Percentiles rank a stretch among this genome's conserved stretches.
phyloP scores from a whole-genome alignment of 2,888 invertebrate genomes.

The Bursaphelenchus okinawaensis region DNA sequence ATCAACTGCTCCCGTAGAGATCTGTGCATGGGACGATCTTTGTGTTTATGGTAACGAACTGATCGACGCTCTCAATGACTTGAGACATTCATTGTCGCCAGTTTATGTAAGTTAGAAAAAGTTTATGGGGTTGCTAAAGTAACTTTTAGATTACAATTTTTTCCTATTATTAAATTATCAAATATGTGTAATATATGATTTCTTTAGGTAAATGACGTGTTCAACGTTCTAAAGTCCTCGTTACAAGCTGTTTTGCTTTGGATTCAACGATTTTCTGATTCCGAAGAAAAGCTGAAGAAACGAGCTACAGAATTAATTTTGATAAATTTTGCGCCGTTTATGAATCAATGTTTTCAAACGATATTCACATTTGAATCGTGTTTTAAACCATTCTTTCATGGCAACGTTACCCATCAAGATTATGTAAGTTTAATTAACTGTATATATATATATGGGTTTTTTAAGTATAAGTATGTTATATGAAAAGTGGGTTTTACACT shows the following conservation, averaged over 20 bases:
- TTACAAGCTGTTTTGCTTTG: slow-evolving; percentile 26
- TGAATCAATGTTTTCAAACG: slow-evolving; percentile 25
- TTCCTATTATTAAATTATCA: background rate
- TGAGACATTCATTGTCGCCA: slow-evolving; percentile 46
- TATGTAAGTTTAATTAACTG: slow-evolving; percentile 19
- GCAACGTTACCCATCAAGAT: slow-evolving; percentile 18
- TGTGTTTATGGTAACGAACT: slow-evolving; percentile 50
- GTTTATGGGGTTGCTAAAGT: slow-evolving; percentile 3
- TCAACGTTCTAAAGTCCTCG: slow-evolving; percentile 19
- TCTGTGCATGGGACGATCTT: slow-evolving; percentile 55
- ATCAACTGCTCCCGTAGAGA: slow-evolving; percentile 36
- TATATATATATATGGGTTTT: too few species aligned
- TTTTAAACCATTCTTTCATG: slow-evolving; percentile 15
- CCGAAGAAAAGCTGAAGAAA: slow-evolving; percentile 13
- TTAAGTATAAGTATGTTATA: background rate
- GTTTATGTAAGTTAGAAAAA: slow-evolving; percentile 29
- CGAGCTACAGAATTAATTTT: slow-evolving; percentile 24
- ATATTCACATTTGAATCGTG: slow-evolving; percentile 26
- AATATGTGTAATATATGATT: background rate
- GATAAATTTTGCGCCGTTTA: slow-evolving; percentile 30
- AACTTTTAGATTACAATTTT: too few species aligned
- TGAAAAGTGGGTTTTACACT: background rate
- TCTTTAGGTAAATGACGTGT: slow-evolving; percentile 31
- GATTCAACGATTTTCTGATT: slow-evolving; percentile 24
- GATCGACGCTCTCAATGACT: slow-evolving; percentile 44